phyloP scores from a whole-genome alignment of 2,888 invertebrate species.

The Mythimna pallens region DNA sequence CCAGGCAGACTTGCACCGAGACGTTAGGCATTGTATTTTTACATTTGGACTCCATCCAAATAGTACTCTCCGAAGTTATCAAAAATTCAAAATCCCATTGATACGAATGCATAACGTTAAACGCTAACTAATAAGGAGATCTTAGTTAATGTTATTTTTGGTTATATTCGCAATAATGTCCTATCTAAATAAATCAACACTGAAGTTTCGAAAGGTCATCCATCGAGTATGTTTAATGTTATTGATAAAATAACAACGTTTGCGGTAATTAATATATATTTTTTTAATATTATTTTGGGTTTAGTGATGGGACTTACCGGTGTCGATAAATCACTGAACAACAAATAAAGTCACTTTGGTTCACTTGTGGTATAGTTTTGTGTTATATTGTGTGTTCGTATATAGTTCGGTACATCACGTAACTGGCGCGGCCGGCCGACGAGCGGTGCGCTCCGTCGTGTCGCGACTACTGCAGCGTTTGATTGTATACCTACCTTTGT shows the following conservation, averaged over 20 bases:
- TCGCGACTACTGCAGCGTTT: slow-evolving; percentile 66
- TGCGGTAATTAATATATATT: slow-evolving; percentile 30
- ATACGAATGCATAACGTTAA: slow-evolving; percentile 56
- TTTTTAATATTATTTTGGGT: slow-evolving; percentile 6
- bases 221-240: slow-evolving; percentile 58
- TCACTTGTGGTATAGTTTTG: slow-evolving; percentile 60
- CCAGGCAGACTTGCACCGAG: slow-evolving; percentile 83
- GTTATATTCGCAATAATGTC: slow-evolving; percentile 46
- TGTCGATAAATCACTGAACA: slow-evolving; percentile 51
- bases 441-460: slow-evolving; percentile 56
- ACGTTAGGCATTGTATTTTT: slow-evolving; percentile 88
- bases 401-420: slow-evolving; percentile 66
- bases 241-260: slow-evolving; percentile 63
- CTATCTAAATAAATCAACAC: slow-evolving; percentile 49
- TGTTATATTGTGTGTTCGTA: slow-evolving; percentile 61
- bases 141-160: slow-evolving; percentile 48
- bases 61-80: slow-evolving; percentile 83
- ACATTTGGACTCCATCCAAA: slow-evolving; percentile 88
- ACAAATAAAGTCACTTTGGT: slow-evolving; percentile 51
- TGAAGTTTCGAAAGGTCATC: slow-evolving; percentile 63
- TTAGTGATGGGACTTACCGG: slow-evolving; percentile 57
- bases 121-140: slow-evolving; percentile 39
- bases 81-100: slow-evolving; percentile 73
- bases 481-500: slow-evolving; percentile 59
- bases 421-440: slow-evolving; percentile 47